Evolutionary conservation across 2,888 invertebrate species (phyloP).

Genomic region (Drosophila antonietae): DNA sequence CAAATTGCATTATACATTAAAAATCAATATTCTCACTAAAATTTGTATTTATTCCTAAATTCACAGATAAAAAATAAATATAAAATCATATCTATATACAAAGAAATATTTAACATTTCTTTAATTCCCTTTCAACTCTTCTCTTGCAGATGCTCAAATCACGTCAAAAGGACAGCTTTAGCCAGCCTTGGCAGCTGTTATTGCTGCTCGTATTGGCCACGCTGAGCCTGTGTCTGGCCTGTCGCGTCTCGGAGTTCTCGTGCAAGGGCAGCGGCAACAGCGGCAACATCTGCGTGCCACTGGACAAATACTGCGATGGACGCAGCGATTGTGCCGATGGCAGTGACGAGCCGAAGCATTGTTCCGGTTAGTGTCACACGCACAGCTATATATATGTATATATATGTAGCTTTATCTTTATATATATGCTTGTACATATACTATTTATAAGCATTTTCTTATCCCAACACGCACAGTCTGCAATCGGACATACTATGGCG

Average conservation of each 20-base stretch:
- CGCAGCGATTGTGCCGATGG: constrained; percentile 93
- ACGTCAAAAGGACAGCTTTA: constrained; percentile 2
- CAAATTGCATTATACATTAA: too few species aligned
- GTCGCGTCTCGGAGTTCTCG: constrained; percentile 91
- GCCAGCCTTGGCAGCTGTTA: constrained; percentile 67
- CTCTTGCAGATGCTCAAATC: constrained; percentile 54
- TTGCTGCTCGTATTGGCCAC: constrained; percentile 83
- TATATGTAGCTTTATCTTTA: neutral
- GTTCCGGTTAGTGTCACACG: constrained; percentile 88
- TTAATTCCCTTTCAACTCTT: neutral
- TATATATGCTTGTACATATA: neutral
- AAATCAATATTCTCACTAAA: too few species aligned
- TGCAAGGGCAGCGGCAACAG: constrained; percentile 89
- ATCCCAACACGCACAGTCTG: constrained; percentile 86
- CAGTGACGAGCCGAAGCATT: constrained; percentile 93
- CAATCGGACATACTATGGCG: constrained; percentile 96
- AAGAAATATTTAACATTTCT: neutral
- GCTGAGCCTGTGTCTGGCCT: constrained; percentile 85
- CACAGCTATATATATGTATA: neutral
- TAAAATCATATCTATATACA: too few species aligned
- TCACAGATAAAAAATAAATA: too few species aligned
- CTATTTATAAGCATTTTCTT: constrained; percentile 9
- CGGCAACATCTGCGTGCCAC: constrained; percentile 90
- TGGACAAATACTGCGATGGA: constrained; percentile 95
- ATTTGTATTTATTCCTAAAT: too few species aligned